A percentile compares a stretch with the other conserved stretches of the same genome.
phyloP scores from a whole-genome alignment of 2,888 invertebrate species.

The Trachelus iudaicus region DNA sequence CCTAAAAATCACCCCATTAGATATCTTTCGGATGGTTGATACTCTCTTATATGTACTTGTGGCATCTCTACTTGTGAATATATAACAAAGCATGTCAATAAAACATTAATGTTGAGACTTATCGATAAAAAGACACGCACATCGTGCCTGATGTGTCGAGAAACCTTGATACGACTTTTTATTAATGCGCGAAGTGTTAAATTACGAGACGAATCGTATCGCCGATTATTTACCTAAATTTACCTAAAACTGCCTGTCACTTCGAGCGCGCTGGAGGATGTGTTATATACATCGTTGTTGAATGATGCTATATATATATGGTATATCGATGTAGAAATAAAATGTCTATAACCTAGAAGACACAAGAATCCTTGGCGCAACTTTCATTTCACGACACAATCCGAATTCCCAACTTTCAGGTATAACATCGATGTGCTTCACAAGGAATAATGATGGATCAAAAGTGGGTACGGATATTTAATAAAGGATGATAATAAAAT shows the following conservation, averaged over 20 bases:
- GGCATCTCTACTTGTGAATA: neutral
- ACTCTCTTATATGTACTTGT: neutral
- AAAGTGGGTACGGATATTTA: neutral
- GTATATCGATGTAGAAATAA: conserved; percentile 26
- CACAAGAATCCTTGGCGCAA: neutral
- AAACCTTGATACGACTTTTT: neutral
- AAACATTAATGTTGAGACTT: neutral
- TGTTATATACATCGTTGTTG: conserved; percentile 7
- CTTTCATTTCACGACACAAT: neutral
- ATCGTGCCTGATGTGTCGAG: neutral
- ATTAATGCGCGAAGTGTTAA: neutral
- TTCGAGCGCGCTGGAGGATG: neutral
- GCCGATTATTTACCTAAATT: conserved; percentile 3
- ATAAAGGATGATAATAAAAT: neutral
- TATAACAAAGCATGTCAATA: neutral
- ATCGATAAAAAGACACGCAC: neutral
- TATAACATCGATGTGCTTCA: neutral
- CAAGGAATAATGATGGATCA: neutral
- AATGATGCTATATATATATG: conserved; percentile 16
- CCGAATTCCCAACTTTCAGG: neutral
- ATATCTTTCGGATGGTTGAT: neutral
- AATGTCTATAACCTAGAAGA: conserved; percentile 20
- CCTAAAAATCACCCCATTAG: neutral
- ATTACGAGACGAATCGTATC: neutral
- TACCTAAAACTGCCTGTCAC: conserved; percentile 3